phyloP scores from a whole-genome alignment of 2,888 invertebrate genomes.

The Oscheius sp. region DNA sequence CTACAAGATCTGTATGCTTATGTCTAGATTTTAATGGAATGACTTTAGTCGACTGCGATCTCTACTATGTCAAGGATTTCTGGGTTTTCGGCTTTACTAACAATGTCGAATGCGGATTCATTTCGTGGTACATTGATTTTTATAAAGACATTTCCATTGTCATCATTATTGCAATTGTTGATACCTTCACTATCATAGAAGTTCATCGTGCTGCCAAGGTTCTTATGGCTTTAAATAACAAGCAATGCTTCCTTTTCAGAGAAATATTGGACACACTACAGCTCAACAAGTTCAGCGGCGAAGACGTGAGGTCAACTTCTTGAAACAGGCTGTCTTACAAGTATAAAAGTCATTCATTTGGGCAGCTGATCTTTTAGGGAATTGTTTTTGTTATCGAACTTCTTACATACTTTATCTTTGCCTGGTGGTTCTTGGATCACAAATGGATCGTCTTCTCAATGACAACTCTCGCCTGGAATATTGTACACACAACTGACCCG shows the following conservation, averaged over 20 bases:
- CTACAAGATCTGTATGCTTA: conserved; percentile 19
- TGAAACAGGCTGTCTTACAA: conserved; percentile 24
- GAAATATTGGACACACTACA: not conserved
- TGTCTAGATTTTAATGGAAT: too few relatives aligned
- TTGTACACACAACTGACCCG: conserved; percentile 46
- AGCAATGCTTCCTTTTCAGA: not conserved
- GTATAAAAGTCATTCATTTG: not conserved
- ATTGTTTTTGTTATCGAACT: conserved; percentile 44
- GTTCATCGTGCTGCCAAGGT: conserved; percentile 27
- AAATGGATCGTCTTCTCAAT: conserved; percentile 39
- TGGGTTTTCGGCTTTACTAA: conserved; percentile 15
- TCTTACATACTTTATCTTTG: conserved; percentile 41
- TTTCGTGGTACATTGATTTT: conserved; percentile 36
- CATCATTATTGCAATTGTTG: conserved; percentile 25
- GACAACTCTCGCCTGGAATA: conserved; percentile 38
- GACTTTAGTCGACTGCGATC: conserved; percentile 26
- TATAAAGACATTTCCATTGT: conserved; percentile 32
- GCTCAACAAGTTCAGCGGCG: conserved; percentile 14
- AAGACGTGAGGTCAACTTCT: conserved; percentile 19
- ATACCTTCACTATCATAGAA: conserved; percentile 30
- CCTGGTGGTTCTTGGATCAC: conserved; percentile 23
- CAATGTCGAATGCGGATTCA: conserved; percentile 25
- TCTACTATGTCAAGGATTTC: not conserved
- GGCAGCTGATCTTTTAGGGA: conserved; percentile 26
- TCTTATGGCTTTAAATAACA: not conserved